A percentile compares a stretch with the other conserved stretches of the same genome.
These are phyloP conservation scores for Ochropleura leucogaster DNA, from an alignment of 2,888 invertebrate species.

Conservation along the genomic window DNA sequence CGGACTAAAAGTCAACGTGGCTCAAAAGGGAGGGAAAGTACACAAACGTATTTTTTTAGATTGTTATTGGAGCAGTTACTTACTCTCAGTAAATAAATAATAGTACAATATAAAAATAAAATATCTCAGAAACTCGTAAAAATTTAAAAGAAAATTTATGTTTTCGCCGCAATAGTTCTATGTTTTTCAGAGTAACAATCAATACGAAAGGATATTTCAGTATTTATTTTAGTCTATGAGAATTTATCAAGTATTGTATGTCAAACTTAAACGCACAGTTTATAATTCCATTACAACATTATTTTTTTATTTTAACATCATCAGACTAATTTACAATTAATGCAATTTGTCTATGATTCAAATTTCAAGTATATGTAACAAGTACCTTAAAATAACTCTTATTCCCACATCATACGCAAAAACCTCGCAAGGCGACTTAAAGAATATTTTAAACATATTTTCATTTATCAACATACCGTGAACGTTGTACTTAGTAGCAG, in stretches of 20 bases:
- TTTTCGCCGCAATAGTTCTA: background rate
- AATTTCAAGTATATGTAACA: background rate
- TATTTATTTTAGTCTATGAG: background rate
- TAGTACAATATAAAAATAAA: too few relatives aligned
- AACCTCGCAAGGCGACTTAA: conserved; percentile 4
- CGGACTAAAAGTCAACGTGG: background rate
- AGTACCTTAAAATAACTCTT: background rate
- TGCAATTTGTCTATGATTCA: background rate
- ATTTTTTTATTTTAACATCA: background rate
- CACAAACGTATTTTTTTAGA: too few relatives aligned
- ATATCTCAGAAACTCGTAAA: background rate
- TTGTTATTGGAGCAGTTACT: too few relatives aligned
- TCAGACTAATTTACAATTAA: background rate
- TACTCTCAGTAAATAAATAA: too few relatives aligned
- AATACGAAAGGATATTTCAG: background rate
- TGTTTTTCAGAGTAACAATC: background rate
- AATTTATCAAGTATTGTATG: background rate
- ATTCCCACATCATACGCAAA: background rate
- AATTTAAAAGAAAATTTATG: background rate
- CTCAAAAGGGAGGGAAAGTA: background rate
- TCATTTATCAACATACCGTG: conserved; percentile 55
- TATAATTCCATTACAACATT: background rate
- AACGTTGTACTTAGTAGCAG: conserved; percentile 73
- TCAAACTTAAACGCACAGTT: background rate
- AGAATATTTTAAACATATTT: background rate